Evolutionary conservation across 1,140 invertebrate genomes (phyloP), one percentile per base, ranked within the genome.

Genomic region (Homarus americanus): DNA sequence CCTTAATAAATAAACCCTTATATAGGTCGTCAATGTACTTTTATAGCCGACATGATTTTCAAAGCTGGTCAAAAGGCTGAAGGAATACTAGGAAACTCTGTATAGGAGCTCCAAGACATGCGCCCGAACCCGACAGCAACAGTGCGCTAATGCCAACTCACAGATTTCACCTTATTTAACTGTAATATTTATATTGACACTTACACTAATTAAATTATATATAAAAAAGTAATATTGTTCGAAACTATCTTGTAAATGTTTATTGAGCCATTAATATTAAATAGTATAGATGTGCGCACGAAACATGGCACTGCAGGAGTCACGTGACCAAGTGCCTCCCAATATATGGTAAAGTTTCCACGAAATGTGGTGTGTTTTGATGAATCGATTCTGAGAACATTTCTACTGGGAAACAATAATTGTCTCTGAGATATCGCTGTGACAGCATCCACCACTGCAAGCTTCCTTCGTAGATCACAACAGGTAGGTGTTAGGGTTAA

Each of bases 291-390:
- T 73, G 1, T n/a, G 36, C 10, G 36, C 24, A n/a, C 2, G 28
- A 66, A 15, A 40, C n/a, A 2, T 90, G 88, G 87, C 80, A 90
- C 34, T 28, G 41, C 24, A 0, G 80, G 15, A 82, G 88, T 90
- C 80, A 90, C 88, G 88, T 83, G 84, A 87, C 84, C 83, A 44
- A 83, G 83, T 66, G 87, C 79, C 80, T 83, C 12, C 88, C 88
- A 90, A n/a, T 90, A 90, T 90, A 90, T 53, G 88, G 88, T 90
- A 40, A 78, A 41, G 63, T 41, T 90, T 90, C 88, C 34, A 32
- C 40, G 88, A 84, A 90, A 90, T 44, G 80, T 90, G 88, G 88
- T 90, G 88, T 90, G 88, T 90, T 90, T 90, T 90, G 88, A 90
- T 90, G 88, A 90, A 90, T 90, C 88, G 88, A 90, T 90, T 90